phyloP scores from a whole-genome alignment of 2,113 vertebrate genomes.

The Silurus asotus region DNA sequence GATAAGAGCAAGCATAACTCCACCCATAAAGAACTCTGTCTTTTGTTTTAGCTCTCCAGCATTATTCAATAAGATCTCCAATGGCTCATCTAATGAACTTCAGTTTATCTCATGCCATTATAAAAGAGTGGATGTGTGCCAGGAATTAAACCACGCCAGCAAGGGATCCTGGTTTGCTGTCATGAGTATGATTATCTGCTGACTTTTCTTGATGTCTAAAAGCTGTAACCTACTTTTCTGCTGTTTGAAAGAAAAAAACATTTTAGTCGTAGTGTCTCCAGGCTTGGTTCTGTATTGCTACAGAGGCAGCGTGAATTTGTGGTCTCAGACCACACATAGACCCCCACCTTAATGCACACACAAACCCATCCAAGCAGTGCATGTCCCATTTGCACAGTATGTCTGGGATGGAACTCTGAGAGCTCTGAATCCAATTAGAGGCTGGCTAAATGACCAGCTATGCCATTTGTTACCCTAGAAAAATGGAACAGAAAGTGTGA shows the following conservation, averaged over 20 bases:
- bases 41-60: neutral
- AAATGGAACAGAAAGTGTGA: conserved; percentile 30
- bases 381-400: conserved; percentile 25
- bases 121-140: neutral
- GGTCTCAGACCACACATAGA: neutral
- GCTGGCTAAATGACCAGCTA: conserved; percentile 23
- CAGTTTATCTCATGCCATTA: neutral
- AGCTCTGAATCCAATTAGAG: conserved; percentile 30
- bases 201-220: neutral
- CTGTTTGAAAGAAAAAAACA: neutral
- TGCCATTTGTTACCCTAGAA: conserved; percentile 28
- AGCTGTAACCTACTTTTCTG: conserved; percentile 7
- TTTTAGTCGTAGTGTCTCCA: neutral
- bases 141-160: neutral
- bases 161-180: neutral
- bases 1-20: conserved; percentile 1
- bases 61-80: neutral
- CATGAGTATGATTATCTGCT: conserved; percentile 13
- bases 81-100: neutral
- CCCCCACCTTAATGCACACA: neutral
- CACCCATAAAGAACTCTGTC: neutral
- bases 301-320: neutral
- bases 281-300: neutral
- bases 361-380: neutral
- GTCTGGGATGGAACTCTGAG: conserved; percentile 12